These are phyloP conservation scores for Cephus nigrinus DNA, from an alignment of 2,888 invertebrate species.

Conservation along the genomic window DNA sequence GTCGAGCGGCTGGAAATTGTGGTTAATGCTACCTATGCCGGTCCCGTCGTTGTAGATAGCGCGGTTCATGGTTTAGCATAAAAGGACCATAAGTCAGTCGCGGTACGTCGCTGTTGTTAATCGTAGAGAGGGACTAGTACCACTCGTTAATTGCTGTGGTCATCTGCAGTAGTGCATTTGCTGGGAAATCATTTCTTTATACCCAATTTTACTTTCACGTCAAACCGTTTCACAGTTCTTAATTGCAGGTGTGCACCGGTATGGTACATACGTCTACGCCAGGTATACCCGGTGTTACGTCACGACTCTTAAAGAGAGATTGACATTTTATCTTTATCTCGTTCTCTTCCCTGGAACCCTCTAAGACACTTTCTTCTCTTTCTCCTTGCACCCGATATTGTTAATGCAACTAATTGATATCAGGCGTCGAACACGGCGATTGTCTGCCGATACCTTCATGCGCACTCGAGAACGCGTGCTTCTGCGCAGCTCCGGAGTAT, in stretches of 20 bases:
- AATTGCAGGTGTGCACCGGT: not conserved
- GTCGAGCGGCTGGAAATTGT: conserved; percentile 36
- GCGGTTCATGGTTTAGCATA: conserved; percentile 12
- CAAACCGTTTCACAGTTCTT: not conserved
- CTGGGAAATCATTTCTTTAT: not conserved
- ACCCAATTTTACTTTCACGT: not conserved
- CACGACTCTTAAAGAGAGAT: not conserved
- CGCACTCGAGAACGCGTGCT: not conserved
- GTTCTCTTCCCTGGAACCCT: not conserved
- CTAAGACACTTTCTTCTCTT: not conserved
- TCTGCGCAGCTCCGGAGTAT: not conserved
- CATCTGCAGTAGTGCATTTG: not conserved
- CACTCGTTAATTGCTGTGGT: not conserved
- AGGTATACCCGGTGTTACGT: not conserved
- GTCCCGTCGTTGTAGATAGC: not conserved
- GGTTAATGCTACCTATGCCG: conserved; percentile 18
- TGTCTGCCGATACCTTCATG: not conserved
- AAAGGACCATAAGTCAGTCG: not conserved
- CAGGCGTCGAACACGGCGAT: not conserved
- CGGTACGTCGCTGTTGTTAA: not conserved
- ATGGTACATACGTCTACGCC: not conserved
- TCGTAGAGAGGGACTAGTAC: not conserved
- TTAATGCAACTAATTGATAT: not conserved
- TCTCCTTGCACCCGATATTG: not conserved
- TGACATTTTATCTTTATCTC: not conserved